phyloP scores from a whole-genome alignment of 2,113 vertebrate species.

The Grammomys surdaster region DNA sequence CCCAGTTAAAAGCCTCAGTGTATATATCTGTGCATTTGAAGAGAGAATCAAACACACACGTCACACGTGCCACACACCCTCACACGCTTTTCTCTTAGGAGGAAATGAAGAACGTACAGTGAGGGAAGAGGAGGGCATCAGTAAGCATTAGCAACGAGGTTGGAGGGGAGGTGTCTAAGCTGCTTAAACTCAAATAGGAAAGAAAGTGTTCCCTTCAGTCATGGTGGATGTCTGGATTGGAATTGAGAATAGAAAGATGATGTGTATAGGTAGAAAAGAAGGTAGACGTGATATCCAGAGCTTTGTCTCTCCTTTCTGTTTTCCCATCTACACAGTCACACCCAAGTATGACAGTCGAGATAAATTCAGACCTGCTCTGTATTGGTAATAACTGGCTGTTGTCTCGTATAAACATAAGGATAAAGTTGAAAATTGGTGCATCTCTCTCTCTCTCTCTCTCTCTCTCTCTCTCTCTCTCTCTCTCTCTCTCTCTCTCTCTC shows the following conservation, averaged over 20 bases:
- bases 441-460: background rate
- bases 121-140: background rate
- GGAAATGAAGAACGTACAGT: slow-evolving; percentile 25
- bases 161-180: background rate
- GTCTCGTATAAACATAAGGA: background rate
- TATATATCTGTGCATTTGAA: slow-evolving; percentile 44
- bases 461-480: background rate
- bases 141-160: background rate
- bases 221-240: background rate
- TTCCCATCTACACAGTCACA: background rate
- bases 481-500: background rate
- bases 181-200: slow-evolving; percentile 12
- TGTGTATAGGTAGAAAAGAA: slow-evolving; percentile 37
- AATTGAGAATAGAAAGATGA: background rate
- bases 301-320: background rate
- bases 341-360: background rate
- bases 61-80: too few relatives aligned
- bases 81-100: background rate
- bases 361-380: slow-evolving; percentile 10
- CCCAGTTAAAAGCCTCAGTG: slow-evolving; percentile 15
- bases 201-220: background rate
- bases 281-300: background rate
- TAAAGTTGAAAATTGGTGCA: slow-evolving; percentile 32
- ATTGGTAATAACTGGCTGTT: background rate
- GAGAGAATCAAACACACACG: background rate